Conservation (phyloP, 2,888 invertebrate genomes). For the Meandrusa payeni region DNA sequence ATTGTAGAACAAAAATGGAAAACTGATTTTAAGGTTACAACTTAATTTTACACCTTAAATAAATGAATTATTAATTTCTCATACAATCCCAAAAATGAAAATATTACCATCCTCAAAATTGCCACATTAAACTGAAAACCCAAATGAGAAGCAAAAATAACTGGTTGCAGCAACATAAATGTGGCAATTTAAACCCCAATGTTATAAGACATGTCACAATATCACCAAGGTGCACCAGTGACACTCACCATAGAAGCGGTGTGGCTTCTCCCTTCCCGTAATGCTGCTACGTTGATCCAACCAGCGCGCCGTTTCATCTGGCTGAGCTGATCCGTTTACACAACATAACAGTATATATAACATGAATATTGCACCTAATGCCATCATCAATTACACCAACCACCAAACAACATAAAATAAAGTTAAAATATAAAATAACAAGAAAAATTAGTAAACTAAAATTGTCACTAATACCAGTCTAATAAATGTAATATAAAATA, state of each 20-base stretch:
- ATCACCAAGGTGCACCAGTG: constrained; percentile 13
- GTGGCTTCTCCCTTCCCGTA: constrained; percentile 61
- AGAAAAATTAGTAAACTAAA: constrained; percentile 26
- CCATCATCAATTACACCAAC: constrained; percentile 71
- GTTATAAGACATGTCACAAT: constrained; percentile 6
- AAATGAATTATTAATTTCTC: too few species aligned
- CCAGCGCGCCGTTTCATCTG: constrained; percentile 75
- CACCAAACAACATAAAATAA: constrained; percentile 75
- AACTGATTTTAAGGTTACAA: too few species aligned
- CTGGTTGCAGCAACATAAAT: constrained; percentile 64
- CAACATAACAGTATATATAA: constrained; percentile 80
- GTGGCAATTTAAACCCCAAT: constrained; percentile 23
- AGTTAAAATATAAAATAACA: constrained; percentile 51
- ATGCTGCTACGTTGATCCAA: constrained; percentile 66
- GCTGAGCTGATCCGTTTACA: constrained; percentile 78
- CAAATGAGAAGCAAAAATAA: constrained; percentile 48
- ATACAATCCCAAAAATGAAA: too few species aligned
- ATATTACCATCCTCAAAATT: too few species aligned
- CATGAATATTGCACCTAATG: constrained; percentile 78
- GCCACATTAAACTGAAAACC: constrained; percentile 25
- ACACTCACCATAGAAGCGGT: constrained; percentile 77
- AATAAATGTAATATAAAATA: constrained; percentile 22
- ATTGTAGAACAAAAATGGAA: too few species aligned
- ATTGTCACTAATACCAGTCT: background rate
- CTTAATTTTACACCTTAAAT: too few species aligned